These are phyloP conservation scores for Ciconia maguari DNA, from an alignment of 2,113 vertebrate genomes.

Conservation along the genomic window DNA sequence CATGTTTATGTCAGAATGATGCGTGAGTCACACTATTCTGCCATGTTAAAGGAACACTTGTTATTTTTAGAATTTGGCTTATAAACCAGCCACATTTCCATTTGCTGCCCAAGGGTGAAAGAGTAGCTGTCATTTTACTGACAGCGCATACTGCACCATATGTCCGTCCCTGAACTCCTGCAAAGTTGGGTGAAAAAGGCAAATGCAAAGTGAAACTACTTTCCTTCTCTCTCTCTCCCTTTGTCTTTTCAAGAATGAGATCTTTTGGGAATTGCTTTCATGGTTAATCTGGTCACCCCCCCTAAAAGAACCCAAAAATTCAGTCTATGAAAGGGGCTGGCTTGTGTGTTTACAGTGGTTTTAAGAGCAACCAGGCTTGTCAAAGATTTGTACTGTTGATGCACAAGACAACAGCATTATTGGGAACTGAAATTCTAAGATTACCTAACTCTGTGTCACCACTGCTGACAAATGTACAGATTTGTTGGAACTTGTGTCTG, in stretches of 20 bases:
- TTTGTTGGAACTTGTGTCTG: not conserved
- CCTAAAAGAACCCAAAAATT: not conserved
- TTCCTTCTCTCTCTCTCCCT: not conserved
- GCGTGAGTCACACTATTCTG: slow-evolving; percentile 38
- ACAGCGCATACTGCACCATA: not conserved
- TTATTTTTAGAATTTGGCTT: slow-evolving; percentile 61
- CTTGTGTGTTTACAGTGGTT: not conserved
- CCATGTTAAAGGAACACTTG: slow-evolving; percentile 5
- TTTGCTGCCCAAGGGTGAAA: slow-evolving; percentile 64
- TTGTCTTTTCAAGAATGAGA: not conserved
- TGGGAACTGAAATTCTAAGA: not conserved
- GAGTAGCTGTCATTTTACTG: slow-evolving; percentile 52
- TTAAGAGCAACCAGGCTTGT: not conserved
- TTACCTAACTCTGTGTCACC: not conserved
- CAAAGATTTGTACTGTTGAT: not conserved
- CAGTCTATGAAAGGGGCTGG: not conserved
- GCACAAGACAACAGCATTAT: not conserved
- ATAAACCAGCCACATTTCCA: slow-evolving; percentile 15
- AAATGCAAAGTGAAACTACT: not conserved
- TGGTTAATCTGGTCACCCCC: not conserved
- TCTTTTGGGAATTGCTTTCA: not conserved
- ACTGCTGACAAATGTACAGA: not conserved
- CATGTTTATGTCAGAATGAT: slow-evolving; percentile 55
- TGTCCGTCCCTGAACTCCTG: not conserved
- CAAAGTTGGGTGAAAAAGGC: slow-evolving; percentile 7